Evolutionary conservation across 2,888 invertebrate genomes (phyloP), one percentile per base, ranked within the genome.

Genomic region (Agrochola lychnidis): DNA sequence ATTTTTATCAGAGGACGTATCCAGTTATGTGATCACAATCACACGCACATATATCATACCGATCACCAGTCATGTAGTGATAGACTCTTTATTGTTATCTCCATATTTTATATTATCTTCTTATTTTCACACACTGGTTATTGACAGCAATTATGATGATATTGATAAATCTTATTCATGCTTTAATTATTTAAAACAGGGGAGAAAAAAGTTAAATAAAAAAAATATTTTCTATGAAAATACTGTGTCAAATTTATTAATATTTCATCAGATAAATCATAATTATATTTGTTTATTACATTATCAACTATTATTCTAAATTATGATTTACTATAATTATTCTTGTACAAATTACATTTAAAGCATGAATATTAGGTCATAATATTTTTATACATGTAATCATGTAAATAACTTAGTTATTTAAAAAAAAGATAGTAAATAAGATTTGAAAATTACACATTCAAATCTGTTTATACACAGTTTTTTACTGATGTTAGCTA

Each of bases 281-380:
- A 81, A 76, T 72, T 82, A 78, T 83, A 83, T 78, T 89, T 86
- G 67, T 82, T 22, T 51, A 51, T 51, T 51, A 51, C 87, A 78
- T 45, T 78, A 83, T 53, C 48, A 83, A 73, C 73, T 83, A 86
- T 71, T 81, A 71, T n/a, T 73, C 73, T 84, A 71, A 75, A 84
- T 87, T 82, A 82, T 68, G 67, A 76, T 84, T 85, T 77, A 78
- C 74, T 81, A 72, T 22, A 53, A 10, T 80, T 76, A 82, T 81
- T 83, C 78, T 88, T 88, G 85, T 89, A 88, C 79, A 85, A 81
- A 84, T 83, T 84, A 87, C 79, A 82, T 81, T 88, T 89, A 89
- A 89, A 89, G 89, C 88, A 89, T 88, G 78, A 78, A 84, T 81
- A 84, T 84, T 87, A 88, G 78, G 84, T 88, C 76, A 80, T 81